Evolutionary conservation across 2,888 invertebrate species (phyloP), one percentile per base, ranked within the genome.

Genomic region (Polyommatus icarus): DNA sequence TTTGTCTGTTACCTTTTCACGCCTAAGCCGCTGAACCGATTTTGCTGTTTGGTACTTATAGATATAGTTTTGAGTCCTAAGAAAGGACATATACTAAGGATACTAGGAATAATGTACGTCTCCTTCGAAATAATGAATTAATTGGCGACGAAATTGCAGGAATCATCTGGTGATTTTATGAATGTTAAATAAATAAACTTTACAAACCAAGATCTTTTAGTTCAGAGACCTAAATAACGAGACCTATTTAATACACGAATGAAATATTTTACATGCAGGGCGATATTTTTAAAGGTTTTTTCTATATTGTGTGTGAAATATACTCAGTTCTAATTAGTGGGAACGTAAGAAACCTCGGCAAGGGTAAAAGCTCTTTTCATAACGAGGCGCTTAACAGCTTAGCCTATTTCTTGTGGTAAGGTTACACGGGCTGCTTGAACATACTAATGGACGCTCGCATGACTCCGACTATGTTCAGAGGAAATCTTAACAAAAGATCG

Each of bases 341-440:
- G 18, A 75, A 75, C 18, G 75, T 18, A 54, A 75, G 75, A 54
- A 75, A 75, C 15, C 75, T 29, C 50, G 20, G 75, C 24, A 18
- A 54, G 75, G 50, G 54, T 75, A 75, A 75, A 75, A 75, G 75
- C 50, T 50, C 75, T 75, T 54, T 50, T 50, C 75, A 29, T 75
- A 75, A 75, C 75, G 75, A 75, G 75, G 15, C 50, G 50, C 75
- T 75, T 75, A 50, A 24, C 50, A 50, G 75, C 75, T 75, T 75
- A 75, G 75, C 75, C 75, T 54, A 75, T 75, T 75, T 75, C 75
- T 75, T 54, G 75, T 75, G 75, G 75, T 50, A 54, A 75, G 29
- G 75, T 75, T 75, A 50, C 75, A 50, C 75, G 24, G 24, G 50
- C 24, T 24, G 32, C 75, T 75, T 75, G 75, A 75, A 75, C 75